Evolutionary conservation across 2,888 invertebrate species (phyloP).

Genomic region (Pinctada fucata): DNA sequence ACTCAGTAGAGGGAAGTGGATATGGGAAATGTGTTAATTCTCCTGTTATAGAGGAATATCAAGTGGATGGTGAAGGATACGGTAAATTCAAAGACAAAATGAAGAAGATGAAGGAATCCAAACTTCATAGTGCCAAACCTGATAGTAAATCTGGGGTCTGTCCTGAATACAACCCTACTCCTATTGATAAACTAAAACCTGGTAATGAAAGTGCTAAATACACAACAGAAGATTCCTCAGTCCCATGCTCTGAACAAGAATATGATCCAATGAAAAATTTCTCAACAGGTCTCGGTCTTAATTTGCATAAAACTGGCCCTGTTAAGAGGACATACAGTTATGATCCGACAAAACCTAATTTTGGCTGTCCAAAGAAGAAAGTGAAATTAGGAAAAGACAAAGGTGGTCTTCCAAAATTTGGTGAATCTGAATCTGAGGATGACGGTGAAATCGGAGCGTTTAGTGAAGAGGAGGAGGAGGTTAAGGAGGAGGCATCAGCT

Average conservation of each 20-base stretch:
- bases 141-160: conserved; percentile 45
- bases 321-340: conserved; percentile 42
- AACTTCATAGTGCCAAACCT: conserved; percentile 29
- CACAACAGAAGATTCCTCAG: conserved; percentile 38
- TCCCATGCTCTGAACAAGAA: conserved; percentile 53
- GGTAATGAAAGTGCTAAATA: conserved; percentile 44
- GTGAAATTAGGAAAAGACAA: conserved; percentile 14
- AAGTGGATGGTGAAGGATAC: background rate
- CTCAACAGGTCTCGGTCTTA: conserved; percentile 39
- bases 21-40: background rate
- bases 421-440: conserved; percentile 49
- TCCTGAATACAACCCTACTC: conserved; percentile 68
- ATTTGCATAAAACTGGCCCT: background rate
- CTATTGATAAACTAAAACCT: conserved; percentile 57
- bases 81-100: background rate
- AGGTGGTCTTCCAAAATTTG: conserved; percentile 46
- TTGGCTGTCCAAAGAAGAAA: conserved; percentile 30
- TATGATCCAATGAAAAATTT: conserved; percentile 70
- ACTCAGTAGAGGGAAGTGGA: background rate
- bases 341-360: conserved; percentile 28
- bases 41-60: background rate
- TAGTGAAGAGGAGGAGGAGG: conserved; percentile 33
- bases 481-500: background rate
- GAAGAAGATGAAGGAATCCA: conserved; percentile 5
- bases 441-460: conserved; percentile 44